A percentile compares a stretch with the other conserved stretches of the same genome.
phyloP scores from a whole-genome alignment of 1,140 invertebrate species.

The Drosophila pandora region DNA sequence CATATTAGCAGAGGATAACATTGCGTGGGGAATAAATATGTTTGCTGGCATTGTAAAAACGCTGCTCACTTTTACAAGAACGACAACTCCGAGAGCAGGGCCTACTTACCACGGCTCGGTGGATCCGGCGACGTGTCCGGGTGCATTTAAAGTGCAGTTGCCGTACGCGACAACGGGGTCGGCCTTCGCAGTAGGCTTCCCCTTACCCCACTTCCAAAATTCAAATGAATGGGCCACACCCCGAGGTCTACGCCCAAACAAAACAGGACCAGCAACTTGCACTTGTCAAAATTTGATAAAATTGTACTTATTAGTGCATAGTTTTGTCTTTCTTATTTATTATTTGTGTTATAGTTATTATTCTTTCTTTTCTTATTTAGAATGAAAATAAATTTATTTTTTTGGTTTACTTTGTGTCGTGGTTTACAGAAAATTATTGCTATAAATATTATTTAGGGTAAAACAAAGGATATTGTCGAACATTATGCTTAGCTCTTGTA shows the following conservation, averaged over 20 bases:
- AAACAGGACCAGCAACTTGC: not conserved
- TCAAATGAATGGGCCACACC: slow-evolving; percentile 69
- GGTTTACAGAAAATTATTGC: too few relatives aligned
- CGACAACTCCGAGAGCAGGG: slow-evolving; percentile 14
- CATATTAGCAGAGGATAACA: slow-evolving; percentile 57
- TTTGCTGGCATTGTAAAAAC: slow-evolving; percentile 66
- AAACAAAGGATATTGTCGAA: too few relatives aligned
- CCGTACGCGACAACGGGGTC: slow-evolving; percentile 23
- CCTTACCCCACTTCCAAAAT: slow-evolving; percentile 38
- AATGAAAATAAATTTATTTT: too few relatives aligned
- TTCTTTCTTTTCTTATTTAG: too few relatives aligned
- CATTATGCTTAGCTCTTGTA: too few relatives aligned
- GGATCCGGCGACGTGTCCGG: slow-evolving; percentile 24
- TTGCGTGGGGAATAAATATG: slow-evolving; percentile 15
- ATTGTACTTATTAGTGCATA: too few relatives aligned
- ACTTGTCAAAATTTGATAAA: not conserved
- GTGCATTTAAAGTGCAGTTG: slow-evolving; percentile 74
- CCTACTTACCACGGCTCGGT: slow-evolving; percentile 30
- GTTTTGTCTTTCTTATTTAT: too few relatives aligned
- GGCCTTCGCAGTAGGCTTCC: slow-evolving; percentile 7
- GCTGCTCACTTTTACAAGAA: slow-evolving; percentile 46
- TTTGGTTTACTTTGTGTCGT: too few relatives aligned
- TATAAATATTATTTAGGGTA: too few relatives aligned
- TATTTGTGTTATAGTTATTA: too few relatives aligned
- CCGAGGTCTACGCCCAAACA: slow-evolving; percentile 44